Evolutionary conservation across 2,888 invertebrate species (phyloP), one percentile per base, ranked within the genome.

Genomic region (Platerodrilus igneus): DNA sequence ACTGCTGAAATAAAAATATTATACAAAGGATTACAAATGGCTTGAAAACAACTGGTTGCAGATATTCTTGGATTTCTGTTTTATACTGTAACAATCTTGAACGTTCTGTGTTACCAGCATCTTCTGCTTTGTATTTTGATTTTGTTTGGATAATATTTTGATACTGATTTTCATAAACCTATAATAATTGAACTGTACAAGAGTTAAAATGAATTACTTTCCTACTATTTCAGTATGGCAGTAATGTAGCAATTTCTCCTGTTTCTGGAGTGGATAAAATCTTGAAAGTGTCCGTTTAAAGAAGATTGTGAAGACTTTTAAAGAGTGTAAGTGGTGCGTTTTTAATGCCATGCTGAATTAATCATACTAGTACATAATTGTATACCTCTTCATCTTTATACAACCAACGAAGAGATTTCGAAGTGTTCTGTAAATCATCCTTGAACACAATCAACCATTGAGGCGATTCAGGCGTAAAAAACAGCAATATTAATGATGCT

Each of bases 401-500:
- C 4, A 76, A 57, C 67, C 69, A 71, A 40, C 59, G 59, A 4
- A 76, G 51, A n/a, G 70, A 65, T 35, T 53, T 57, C 14, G 68
- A 60, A 3, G 70, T 68, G 2, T 50, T 52, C 3, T 53, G 45
- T 13, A 47, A 45, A 44, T 63, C 62, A 31, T 65, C 62, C 48
- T 59, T 62, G 51, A 75, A 74, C 21, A 64, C 66, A 2, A 71
- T 51, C n/a, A 72, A 58, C 77, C 78, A 78, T 41, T 74, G 68
- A 0, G 78, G 77, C 46, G 75, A 75, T 58, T 78, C 77, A 1
- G 78, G 77, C 25, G 77, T 50, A 5, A 69, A 57, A 15, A 62
- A 62, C 2, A 74, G 53, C 0, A 62, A 50, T 10, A 66, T 22
- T 5, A 68, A 59, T 5, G 68, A 65, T 1, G 60, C 20, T 2